Percentiles rank a stretch among this genome's conserved stretches.
These are phyloP conservation scores for Crenuchus spilurus DNA, from an alignment of 2,797 vertebrate genomes.

Conservation along the genomic window DNA sequence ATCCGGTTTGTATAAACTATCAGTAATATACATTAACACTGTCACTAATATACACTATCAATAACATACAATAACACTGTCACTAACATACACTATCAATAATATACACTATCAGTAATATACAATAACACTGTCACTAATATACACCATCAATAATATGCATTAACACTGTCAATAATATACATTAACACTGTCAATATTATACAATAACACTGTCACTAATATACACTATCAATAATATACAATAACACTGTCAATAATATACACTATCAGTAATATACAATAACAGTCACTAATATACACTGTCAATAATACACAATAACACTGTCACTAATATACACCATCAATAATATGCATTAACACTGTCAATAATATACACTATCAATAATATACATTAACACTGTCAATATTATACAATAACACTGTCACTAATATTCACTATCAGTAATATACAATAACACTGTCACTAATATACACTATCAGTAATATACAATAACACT, in stretches of 20 bases:
- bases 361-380: too few relatives aligned
- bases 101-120: too few relatives aligned
- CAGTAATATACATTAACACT: conserved; percentile 59
- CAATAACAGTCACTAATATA: conserved; percentile 34
- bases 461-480: too few relatives aligned
- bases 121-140: conserved; percentile 27
- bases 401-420: too few relatives aligned
- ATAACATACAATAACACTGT: not conserved
- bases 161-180: not conserved
- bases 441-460: conserved; percentile 61
- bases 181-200: conserved; percentile 66
- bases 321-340: not conserved
- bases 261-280: conserved; percentile 59
- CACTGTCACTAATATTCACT: not conserved
- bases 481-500: not conserved
- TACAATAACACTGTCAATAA: not conserved
- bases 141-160: too few relatives aligned
- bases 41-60: too few relatives aligned
- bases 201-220: conserved; percentile 24
- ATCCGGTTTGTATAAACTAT: too few relatives aligned
- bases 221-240: too few relatives aligned
- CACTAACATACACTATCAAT: conserved; percentile 2
- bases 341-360: conserved; percentile 62
- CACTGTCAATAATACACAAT: too few relatives aligned
- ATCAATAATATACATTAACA: too few relatives aligned